Conservation (phyloP, 2,797 vertebrate genomes). For the Scolopax rusticola region DNA sequence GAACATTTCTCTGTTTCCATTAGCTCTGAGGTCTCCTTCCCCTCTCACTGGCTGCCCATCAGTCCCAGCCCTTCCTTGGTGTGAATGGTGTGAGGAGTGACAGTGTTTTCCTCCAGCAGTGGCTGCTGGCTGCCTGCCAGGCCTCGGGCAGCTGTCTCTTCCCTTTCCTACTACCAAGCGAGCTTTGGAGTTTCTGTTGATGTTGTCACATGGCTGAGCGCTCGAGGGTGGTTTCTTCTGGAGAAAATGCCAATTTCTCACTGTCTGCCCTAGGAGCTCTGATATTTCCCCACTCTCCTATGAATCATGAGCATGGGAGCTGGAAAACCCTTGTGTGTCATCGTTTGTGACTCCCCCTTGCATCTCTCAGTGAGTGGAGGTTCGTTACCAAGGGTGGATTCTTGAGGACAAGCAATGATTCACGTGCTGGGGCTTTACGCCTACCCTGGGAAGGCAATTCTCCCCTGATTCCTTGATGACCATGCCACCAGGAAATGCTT, state of each 20-base stretch:
- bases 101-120: not conserved
- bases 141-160: slow-evolving; percentile 1
- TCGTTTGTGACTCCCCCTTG: slow-evolving; percentile 27
- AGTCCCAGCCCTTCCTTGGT: not conserved
- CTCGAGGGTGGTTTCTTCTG: slow-evolving; percentile 30
- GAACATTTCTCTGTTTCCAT: not conserved
- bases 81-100: not conserved
- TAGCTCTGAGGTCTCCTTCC: not conserved
- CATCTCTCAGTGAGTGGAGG: not conserved
- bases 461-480: not conserved
- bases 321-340: slow-evolving; percentile 59
- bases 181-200: slow-evolving; percentile 28
- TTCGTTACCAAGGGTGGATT: not conserved
- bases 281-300: slow-evolving; percentile 21
- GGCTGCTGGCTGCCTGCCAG: slow-evolving; percentile 41
- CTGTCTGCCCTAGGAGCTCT: slow-evolving; percentile 16
- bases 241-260: slow-evolving; percentile 46
- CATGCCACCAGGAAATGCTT: not conserved
- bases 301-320: slow-evolving; percentile 51
- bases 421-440: not conserved
- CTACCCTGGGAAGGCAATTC: slow-evolving; percentile 21
- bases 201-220: slow-evolving; percentile 1
- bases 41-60: not conserved
- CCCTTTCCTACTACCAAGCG: not conserved
- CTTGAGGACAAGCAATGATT: not conserved